Evolutionary conservation across 2,113 vertebrate species (phyloP).

Genomic region (Peromyscus maniculatus): DNA sequence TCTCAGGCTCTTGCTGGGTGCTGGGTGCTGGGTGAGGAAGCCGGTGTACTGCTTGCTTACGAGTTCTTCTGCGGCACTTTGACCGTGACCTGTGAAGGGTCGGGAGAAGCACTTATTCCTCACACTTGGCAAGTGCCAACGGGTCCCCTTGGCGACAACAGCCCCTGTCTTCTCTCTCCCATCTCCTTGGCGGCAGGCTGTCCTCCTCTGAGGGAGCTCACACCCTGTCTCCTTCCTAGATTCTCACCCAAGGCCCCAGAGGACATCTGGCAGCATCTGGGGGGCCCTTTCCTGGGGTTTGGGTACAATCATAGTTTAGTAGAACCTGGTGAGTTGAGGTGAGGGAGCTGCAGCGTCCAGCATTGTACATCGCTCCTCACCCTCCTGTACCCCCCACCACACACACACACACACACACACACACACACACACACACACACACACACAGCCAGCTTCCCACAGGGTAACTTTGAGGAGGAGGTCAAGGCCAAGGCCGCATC

Average conservation of each 20-base stretch:
- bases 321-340: neutral
- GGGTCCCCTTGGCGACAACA: accelerated
- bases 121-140: neutral
- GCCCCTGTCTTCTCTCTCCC: neutral
- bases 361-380: too few species aligned
- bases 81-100: constrained; percentile 90
- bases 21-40: neutral
- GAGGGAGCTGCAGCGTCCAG: neutral
- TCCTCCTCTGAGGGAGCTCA: neutral
- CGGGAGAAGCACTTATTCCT: neutral
- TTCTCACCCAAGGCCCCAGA: neutral
- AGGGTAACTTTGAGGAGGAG: neutral
- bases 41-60: constrained; percentile 71
- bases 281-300: neutral
- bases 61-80: constrained; percentile 96
- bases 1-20: neutral
- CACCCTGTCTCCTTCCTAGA: neutral
- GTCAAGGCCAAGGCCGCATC: neutral
- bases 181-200: neutral
- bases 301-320: neutral
- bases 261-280: neutral
- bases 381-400: too few species aligned
- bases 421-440: neutral
- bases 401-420: neutral
- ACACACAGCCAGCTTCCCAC: neutral